Base-by-base conservation (phyloP, 2,797 vertebrate genomes). In the Crocodylus rhombifer region DNA sequence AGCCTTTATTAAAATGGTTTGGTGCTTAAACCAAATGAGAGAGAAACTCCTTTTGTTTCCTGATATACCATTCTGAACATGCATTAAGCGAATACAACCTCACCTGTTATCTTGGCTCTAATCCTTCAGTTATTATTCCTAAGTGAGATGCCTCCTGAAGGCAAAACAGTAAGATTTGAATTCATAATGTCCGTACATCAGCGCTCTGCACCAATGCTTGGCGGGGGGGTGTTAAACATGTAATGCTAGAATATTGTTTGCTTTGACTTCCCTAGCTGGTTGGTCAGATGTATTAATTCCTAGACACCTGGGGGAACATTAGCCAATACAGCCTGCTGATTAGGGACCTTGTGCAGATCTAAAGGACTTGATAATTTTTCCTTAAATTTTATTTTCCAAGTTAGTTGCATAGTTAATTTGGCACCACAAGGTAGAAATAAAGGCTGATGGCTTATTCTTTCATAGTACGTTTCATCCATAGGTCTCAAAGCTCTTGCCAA, bases 51-150 rank as follows among this genome's bases (percentile, higher is more conserved):
- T 11, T 65, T 79, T 84, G 4, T 9, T 60, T 58, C 60, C 26
- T 61, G 64, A 64, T 74, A 30, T 26, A 14, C 7, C 14, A 62
- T 75, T 80, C 42, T 74, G 75, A 23, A 6, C 7, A 12, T 0
- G 0, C 6, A 1, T 10, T 6, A 23, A 14, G 62, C 10, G 71
- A 71, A 0, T 1, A 21, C 4, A 6, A 13, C 30, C 60, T 75
- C 76, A 1, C 17, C 10, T 51, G 3, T 87, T 73, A 5, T 2
- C n/a, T 61, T 18, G 3, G 13, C 11, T 28, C 16, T 67, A 30
- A 17, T 5, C 20, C 17, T 23, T 80, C 26, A 25, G 3, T 21
- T 76, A 23, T 33, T n/a, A 9, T n/a, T 17, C 63, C 6, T 16
- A 82, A 64, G 36, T 55, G 80, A 14, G 25, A 51, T 1, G 0